Base-by-base conservation (phyloP, 1,140 invertebrate species). In the Caenorhabditis brenneri region DNA sequence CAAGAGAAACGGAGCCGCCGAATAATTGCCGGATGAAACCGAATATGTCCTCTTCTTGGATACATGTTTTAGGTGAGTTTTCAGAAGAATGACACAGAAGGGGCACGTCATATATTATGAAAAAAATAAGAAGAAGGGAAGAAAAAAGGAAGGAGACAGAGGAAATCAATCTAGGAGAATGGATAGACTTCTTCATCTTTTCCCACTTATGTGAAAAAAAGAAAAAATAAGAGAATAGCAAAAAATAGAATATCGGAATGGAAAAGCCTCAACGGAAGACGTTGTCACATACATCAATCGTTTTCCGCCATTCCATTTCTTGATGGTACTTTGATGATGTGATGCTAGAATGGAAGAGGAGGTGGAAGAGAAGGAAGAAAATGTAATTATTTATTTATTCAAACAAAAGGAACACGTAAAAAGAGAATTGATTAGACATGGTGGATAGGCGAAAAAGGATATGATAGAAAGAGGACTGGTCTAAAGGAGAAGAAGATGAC, bases 21-120 rank as follows among this genome's bases (percentile, higher is more conserved):
- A 74, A 74, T 74, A 74, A 74, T 46, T 74, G 65, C 65, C 65
- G 65, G 65, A 74, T 74, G 65, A 74, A 74, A 74, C 65, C 65
- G 36, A 74, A 74, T 74, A 74, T 74, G 65, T 74, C 36, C n/a
- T 24, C 19, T n/a, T n/a, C n/a, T n/a, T n/a, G 12, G 39, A 42
- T 42, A 42, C 39, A 42, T 42, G 5, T 4, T 24, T 15, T 12
- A n/a, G n/a, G 36, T 31, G n/a, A 74, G 65, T 74, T 74, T 12
- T 2, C 36, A 16, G 29, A 74, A 42, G 24, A 74, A 74, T 55
- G 53, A 55, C 53, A n/a, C n/a, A n/a, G n/a, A 22, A n/a, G 29
- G 7, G 29, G 29, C 36, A 74, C 65, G 65, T 74, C 65, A 74
- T 46, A 10, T 46, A 27, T 58, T 58, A 58, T 58, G 53, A 46